These are phyloP conservation scores for Atopsyche davidsoni DNA, from an alignment of 1,140 invertebrate genomes.

Conservation along the genomic window DNA sequence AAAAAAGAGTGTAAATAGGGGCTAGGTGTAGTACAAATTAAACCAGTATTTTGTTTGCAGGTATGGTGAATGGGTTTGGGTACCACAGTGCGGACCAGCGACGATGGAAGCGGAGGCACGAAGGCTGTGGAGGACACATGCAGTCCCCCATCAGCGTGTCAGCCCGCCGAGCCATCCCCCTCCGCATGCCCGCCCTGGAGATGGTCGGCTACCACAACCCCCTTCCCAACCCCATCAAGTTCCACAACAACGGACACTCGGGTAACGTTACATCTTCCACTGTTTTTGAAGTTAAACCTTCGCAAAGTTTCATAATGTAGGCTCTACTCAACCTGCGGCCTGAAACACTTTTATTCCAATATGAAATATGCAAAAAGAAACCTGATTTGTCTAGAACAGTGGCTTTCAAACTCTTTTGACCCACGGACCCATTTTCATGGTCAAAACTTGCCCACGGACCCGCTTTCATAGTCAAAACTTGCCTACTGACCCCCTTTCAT, in stretches of 20 bases:
- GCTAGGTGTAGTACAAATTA: background rate
- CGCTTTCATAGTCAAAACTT: too few relatives aligned
- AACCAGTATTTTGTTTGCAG: slow-evolving; percentile 12
- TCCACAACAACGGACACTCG: slow-evolving; percentile 63
- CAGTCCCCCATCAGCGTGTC: slow-evolving; percentile 61
- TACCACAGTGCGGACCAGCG: slow-evolving; percentile 58
- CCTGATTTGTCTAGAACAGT: too few relatives aligned
- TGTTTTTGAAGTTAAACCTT: too few relatives aligned
- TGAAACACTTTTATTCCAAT: too few relatives aligned
- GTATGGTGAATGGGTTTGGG: slow-evolving; percentile 39
- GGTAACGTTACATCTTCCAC: slow-evolving; percentile 50
- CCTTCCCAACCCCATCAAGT: slow-evolving; percentile 51
- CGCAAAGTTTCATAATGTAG: too few relatives aligned
- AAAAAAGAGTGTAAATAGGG: background rate
- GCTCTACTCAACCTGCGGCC: too few relatives aligned
- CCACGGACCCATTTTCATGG: too few relatives aligned
- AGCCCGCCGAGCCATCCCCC: slow-evolving; percentile 52
- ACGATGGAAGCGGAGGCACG: slow-evolving; percentile 53
- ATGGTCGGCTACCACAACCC: slow-evolving; percentile 64
- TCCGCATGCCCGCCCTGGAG: slow-evolving; percentile 63
- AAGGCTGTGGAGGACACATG: slow-evolving; percentile 54
- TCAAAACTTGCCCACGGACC: too few relatives aligned
- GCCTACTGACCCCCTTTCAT: too few relatives aligned
- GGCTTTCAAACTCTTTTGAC: too few relatives aligned
- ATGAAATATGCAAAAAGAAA: too few relatives aligned